Percentiles rank a stretch among this genome's conserved stretches.
Conservation (phyloP, 2,113 vertebrate genomes). For the Furnarius figulus region DNA sequence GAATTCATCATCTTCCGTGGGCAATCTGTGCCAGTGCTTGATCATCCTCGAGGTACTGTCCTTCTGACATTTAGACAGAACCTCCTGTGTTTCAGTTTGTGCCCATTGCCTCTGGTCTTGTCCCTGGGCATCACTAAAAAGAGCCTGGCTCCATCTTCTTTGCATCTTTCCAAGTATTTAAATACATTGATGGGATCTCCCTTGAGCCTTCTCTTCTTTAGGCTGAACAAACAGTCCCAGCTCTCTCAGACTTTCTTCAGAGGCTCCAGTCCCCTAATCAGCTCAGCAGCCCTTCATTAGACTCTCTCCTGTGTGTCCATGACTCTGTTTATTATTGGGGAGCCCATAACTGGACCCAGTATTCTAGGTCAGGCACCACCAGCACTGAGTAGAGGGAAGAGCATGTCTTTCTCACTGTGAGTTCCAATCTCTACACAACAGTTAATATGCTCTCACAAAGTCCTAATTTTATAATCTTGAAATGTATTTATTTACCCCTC, state of each 20-base stretch:
- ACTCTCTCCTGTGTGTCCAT: neutral
- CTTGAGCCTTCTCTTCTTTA: neutral
- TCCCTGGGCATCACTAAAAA: neutral
- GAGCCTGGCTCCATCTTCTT: neutral
- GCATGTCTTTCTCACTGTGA: neutral
- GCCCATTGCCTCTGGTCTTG: neutral
- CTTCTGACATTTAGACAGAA: neutral
- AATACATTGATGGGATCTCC: neutral
- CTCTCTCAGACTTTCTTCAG: neutral
- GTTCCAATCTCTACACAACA: neutral
- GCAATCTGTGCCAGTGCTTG: neutral
- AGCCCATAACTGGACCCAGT: neutral
- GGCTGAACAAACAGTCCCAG: neutral
- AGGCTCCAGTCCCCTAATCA: neutral
- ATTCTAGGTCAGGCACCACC: neutral
- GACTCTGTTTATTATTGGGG: no score
- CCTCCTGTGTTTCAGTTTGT: neutral
- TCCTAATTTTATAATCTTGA: neutral
- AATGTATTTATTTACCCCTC: neutral
- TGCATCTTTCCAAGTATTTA: neutral
- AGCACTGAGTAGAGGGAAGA: neutral
- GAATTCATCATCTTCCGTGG: neutral
- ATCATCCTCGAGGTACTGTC: neutral
- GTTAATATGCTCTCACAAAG: neutral
- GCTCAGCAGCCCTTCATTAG: neutral